A percentile compares a stretch with the other conserved stretches of the same genome.
These are phyloP conservation scores for Rhagophthalmus giganteus DNA, from an alignment of 2,888 invertebrate genomes.

Conservation along the genomic window DNA sequence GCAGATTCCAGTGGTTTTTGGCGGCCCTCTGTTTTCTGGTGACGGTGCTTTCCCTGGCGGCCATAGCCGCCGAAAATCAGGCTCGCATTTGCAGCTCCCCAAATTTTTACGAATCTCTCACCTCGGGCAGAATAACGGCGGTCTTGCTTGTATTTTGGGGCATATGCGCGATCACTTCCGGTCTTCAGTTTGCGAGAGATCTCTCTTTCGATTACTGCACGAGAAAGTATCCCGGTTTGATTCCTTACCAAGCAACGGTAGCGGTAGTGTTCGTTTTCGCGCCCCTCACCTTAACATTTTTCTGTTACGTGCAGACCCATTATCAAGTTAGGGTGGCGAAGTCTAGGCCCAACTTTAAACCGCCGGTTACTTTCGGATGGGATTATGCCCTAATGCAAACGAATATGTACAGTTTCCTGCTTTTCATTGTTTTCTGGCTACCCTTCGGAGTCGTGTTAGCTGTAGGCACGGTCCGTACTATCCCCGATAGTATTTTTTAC, in stretches of 20 bases:
- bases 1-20: conserved; percentile 68
- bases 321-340: conserved; percentile 59
- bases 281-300: conserved; percentile 62
- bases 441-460: conserved; percentile 68
- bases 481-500: conserved; percentile 63
- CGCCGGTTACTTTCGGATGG: conserved; percentile 64
- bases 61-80: conserved; percentile 70
- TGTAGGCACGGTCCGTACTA: conserved; percentile 57
- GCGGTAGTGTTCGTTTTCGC: conserved; percentile 62
- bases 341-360: conserved; percentile 63
- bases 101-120: conserved; percentile 58
- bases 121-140: conserved; percentile 58
- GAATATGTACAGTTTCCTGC: conserved; percentile 66
- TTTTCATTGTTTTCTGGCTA: conserved; percentile 68
- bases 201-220: conserved; percentile 72
- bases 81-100: conserved; percentile 63
- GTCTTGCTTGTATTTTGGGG: conserved; percentile 62
- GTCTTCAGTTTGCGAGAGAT: conserved; percentile 63
- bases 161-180: conserved; percentile 60
- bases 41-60: conserved; percentile 64
- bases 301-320: conserved; percentile 59
- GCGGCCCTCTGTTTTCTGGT: conserved; percentile 69
- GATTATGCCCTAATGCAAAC: conserved; percentile 66
- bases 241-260: conserved; percentile 61
- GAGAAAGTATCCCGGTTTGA: conserved; percentile 59